These are phyloP conservation scores for Nycticorax nycticorax DNA, from an alignment of 2,113 vertebrate species.

Conservation along the genomic window DNA sequence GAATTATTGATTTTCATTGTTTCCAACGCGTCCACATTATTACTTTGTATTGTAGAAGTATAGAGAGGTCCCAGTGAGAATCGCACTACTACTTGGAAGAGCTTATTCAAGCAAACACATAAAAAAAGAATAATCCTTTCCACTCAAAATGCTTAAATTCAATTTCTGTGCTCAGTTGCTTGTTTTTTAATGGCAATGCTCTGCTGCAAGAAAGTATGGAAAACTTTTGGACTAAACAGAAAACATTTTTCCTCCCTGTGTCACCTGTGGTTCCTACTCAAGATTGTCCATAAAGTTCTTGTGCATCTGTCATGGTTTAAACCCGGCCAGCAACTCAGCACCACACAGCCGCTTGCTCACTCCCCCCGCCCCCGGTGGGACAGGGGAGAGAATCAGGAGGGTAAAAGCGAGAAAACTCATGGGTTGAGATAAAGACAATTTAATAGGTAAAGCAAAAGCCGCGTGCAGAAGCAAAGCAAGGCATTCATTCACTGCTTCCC, in stretches of 20 bases:
- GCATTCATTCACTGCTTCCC: too few relatives aligned
- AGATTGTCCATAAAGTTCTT: neutral
- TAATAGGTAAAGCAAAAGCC: too few relatives aligned
- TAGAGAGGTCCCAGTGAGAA: neutral
- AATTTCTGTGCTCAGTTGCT: neutral
- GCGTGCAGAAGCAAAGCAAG: too few relatives aligned
- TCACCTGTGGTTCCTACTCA: neutral
- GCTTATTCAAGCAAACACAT: neutral
- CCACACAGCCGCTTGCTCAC: too few relatives aligned
- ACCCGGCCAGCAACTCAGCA: too few relatives aligned
- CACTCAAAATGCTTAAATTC: neutral
- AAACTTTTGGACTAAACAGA: neutral
- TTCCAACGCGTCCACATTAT: neutral
- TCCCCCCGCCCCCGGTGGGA: too few relatives aligned
- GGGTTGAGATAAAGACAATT: too few relatives aligned
- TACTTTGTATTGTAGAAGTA: neutral
- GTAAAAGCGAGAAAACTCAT: too few relatives aligned
- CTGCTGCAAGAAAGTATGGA: neutral
- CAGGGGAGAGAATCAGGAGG: too few relatives aligned
- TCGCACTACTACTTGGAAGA: neutral
- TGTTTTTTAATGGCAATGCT: neutral
- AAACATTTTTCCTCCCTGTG: rapidly evolving
- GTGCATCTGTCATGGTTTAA: neutral
- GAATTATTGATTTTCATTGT: neutral
- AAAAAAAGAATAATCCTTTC: neutral